Base-by-base conservation (phyloP, 92 coral and sea anemone species). In the Heliopora coerulea region DNA sequence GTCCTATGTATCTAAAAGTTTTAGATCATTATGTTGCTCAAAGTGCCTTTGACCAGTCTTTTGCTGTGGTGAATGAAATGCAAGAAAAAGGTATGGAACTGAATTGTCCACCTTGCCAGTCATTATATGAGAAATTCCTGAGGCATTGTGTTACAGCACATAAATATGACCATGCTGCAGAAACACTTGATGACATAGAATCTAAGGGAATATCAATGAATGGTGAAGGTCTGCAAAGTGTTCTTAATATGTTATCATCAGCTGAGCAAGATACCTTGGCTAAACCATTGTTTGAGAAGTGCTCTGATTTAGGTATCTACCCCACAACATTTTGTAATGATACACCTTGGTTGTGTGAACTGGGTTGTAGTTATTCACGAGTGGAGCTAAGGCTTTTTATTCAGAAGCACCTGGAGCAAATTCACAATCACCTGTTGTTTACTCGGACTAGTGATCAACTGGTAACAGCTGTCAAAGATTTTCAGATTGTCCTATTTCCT, bases 341-440 rank as follows among this genome's bases (percentile, higher is more conserved):
- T 10, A 52, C 63, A 21, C 77, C 77, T 0, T 70, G 77, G 77
- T 23, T 70, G 27, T 70, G 77, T 34, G 28, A 70, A 70, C 52
- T 70, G 20, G 64, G 63, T 20, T 70, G 77, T 26, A 49, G 63
- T 10, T 70, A 30, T 41, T 31, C 64, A 8, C 48, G 14, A 20
- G 17, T 33, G 9, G 77, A 70, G 33, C 27, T 70, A 32, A 70
- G 27, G 35, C 34, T 52, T 4, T 39, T 70, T 14, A 70, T 70
- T 23, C 29, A 29, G 11, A 30, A 25, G 9, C 63, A 70, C 50
- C 50, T 70, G 9, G 54, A 33, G 17, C 62, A 50, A 21, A 48
- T 70, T 2, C 77, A 34, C 15, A 19, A 70, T n/a, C 25, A 70
- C 1, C 33, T 70, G 49, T 12, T 19, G 48, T 28, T 24, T 4